A percentile compares a stretch with the other conserved stretches of the same genome.
These are phyloP conservation scores for Iselma pallidipennis DNA, from an alignment of 2,888 invertebrate species.

Conservation along the genomic window DNA sequence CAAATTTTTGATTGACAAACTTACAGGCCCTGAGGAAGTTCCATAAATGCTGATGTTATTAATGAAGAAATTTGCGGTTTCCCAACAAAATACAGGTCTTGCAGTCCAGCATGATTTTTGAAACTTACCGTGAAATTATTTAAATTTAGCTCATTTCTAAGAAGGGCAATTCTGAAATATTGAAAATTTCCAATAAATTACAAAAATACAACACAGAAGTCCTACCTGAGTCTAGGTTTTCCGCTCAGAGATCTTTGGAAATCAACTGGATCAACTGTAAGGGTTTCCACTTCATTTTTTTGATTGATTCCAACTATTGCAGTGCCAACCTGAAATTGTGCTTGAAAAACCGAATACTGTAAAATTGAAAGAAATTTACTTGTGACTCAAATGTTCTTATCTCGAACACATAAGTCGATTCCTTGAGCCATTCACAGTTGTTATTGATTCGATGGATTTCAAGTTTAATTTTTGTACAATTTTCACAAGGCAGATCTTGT, in stretches of 20 bases:
- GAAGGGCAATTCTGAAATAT: conserved; percentile 49
- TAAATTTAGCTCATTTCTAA: conserved; percentile 43
- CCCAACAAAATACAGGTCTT: conserved; percentile 62
- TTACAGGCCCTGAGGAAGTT: conserved; percentile 63
- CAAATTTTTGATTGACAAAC: conserved; percentile 19
- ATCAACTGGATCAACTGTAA: conserved; percentile 62
- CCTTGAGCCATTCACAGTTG: not conserved
- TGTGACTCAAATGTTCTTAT: conserved; percentile 45
- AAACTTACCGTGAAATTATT: conserved; percentile 51
- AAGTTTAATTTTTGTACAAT: not conserved
- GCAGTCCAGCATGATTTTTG: conserved; percentile 48
- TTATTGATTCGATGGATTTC: conserved; percentile 33
- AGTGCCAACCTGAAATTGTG: conserved; percentile 50
- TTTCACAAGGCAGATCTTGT: conserved; percentile 47
- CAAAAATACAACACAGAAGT: not conserved
- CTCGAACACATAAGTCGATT: conserved; percentile 18
- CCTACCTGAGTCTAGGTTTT: conserved; percentile 65
- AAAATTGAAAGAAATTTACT: conserved; percentile 28
- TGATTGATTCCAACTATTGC: conserved; percentile 50
- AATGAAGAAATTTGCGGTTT: conserved; percentile 55
- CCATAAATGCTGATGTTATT: conserved; percentile 64
- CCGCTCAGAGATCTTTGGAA: conserved; percentile 65
- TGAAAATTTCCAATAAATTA: not conserved
- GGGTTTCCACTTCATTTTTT: conserved; percentile 58
- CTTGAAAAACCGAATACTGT: not conserved